These are phyloP conservation scores for Hemistola chrysoprasaria DNA, from an alignment of 2,888 invertebrate species.

Conservation along the genomic window DNA sequence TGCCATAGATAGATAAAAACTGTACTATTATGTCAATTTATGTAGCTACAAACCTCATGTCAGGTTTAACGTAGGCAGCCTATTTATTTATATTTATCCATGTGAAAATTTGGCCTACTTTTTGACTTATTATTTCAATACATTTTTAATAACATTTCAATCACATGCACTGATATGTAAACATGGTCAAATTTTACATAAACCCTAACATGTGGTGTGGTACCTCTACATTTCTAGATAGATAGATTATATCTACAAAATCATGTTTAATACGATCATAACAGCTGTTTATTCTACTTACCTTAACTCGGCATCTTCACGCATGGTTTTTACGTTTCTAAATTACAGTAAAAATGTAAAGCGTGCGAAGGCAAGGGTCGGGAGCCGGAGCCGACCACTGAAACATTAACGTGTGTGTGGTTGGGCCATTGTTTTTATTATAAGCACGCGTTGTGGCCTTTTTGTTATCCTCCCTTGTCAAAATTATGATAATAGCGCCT, in stretches of 20 bases:
- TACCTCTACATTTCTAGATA: no score
- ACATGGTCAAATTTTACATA: no score
- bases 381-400: conserved; percentile 43
- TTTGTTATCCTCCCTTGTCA: conserved; percentile 55
- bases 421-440: conserved; percentile 65
- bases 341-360: conserved; percentile 45
- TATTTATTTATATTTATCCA: no score
- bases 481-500: conserved; percentile 62
- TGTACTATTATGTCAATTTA: no score
- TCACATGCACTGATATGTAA: no score
- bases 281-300: conserved; percentile 2
- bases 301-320: conserved; percentile 16
- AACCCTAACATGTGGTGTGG: no score
- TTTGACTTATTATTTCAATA: no score
- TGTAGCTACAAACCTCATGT: no score
- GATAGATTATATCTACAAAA: background rate
- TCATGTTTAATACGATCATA: background rate
- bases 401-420: conserved; percentile 60
- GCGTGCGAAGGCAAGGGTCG: conserved; percentile 35
- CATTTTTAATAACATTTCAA: no score
- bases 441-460: conserved; percentile 56
- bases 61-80: no score
- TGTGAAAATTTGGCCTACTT: no score
- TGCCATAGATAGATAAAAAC: no score
- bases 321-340: conserved; percentile 38